These are phyloP conservation scores for Callorhinus ursinus DNA, from an alignment of 2,113 vertebrate species.

Conservation along the genomic window DNA sequence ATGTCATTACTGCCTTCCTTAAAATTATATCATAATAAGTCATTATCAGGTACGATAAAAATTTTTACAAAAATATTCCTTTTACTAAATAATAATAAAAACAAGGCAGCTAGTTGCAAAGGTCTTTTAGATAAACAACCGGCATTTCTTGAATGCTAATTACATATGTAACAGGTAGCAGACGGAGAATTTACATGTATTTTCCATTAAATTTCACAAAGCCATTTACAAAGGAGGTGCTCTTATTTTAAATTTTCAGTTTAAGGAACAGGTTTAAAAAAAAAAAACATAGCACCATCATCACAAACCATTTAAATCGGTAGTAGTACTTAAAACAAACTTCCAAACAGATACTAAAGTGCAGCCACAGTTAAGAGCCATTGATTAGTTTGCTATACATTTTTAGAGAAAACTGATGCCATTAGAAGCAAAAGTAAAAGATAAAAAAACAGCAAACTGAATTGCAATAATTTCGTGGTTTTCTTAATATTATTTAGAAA, in stretches of 20 bases:
- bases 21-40: background rate
- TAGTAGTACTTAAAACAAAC: background rate
- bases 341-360: background rate
- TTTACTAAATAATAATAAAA: background rate
- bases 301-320: background rate
- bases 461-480: background rate
- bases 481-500: background rate
- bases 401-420: background rate
- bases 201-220: constrained; percentile 24
- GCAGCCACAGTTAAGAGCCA: background rate
- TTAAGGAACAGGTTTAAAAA: background rate
- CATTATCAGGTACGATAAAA: background rate
- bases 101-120: background rate
- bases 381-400: background rate
- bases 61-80: background rate
- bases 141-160: background rate
- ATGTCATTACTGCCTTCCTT: background rate
- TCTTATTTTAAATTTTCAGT: background rate
- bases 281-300: background rate
- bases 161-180: background rate
- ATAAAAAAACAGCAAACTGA: background rate
- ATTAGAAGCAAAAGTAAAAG: background rate
- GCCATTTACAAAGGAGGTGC: background rate
- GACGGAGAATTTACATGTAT: background rate
- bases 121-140: background rate